phyloP scores from a whole-genome alignment of 1,140 invertebrate genomes.

The Lordiphosa collinella region DNA sequence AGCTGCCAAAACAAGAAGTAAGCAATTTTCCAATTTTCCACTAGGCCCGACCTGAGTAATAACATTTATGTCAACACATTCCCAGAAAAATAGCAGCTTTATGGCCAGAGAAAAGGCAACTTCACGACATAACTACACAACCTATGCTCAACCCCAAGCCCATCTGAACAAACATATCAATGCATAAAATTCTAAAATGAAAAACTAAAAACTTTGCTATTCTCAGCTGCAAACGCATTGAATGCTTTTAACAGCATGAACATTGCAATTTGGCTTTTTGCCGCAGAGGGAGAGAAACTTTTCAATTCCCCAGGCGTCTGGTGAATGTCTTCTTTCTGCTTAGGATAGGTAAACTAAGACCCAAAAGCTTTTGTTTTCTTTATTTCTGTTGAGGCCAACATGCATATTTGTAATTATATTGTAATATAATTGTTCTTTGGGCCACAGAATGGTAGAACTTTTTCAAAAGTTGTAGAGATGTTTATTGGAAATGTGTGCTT shows the following conservation, averaged over 20 bases:
- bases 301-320: background rate
- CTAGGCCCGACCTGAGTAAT: background rate
- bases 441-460: too few relatives aligned
- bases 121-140: background rate
- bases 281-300: background rate
- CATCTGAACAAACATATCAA: background rate
- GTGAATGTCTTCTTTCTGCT: background rate
- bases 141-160: too few relatives aligned
- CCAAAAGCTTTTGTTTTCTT: background rate
- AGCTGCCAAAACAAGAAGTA: conserved; percentile 21
- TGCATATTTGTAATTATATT: too few relatives aligned
- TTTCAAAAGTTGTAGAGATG: too few relatives aligned
- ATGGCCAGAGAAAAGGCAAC: background rate
- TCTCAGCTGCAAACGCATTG: background rate
- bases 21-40: conserved; percentile 3
- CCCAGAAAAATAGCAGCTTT: background rate
- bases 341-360: background rate
- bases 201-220: conserved; percentile 1
- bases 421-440: too few relatives aligned
- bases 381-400: too few relatives aligned
- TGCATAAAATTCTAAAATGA: background rate
- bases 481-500: too few relatives aligned
- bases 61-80: conserved; percentile 2
- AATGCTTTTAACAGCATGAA: background rate
- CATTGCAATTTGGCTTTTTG: conserved; percentile 1